These are phyloP conservation scores for Amphiprion ocellaris DNA, from an alignment of 2,113 vertebrate species.

Conservation along the genomic window DNA sequence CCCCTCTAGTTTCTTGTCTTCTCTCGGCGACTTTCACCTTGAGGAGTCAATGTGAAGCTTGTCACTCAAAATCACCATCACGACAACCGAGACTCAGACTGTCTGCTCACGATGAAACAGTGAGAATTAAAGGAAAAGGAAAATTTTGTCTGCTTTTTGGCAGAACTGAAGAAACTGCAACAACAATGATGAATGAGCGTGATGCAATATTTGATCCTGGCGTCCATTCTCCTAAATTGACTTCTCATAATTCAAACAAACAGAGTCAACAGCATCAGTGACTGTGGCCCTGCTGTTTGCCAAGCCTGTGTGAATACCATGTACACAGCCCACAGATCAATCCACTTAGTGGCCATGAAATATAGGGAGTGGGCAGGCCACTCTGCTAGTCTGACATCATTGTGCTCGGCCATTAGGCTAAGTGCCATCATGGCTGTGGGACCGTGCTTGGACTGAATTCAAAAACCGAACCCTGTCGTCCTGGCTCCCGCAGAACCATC, in stretches of 20 bases:
- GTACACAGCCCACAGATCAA: slow-evolving; percentile 75
- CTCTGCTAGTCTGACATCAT: slow-evolving; percentile 83
- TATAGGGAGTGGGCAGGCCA: slow-evolving; percentile 73
- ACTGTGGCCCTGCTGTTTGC: slow-evolving; percentile 27
- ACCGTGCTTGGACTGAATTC: slow-evolving; percentile 45
- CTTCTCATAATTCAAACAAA: slow-evolving; percentile 20
- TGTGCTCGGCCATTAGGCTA: slow-evolving; percentile 77
- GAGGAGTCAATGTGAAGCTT: slow-evolving; percentile 50
- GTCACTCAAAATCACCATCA: slow-evolving; percentile 65
- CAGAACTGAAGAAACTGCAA: too few species aligned
- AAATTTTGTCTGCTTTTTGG: background rate
- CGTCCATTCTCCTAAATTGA: slow-evolving; percentile 13
- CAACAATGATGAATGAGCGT: too few species aligned
- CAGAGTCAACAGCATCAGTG: slow-evolving; percentile 21
- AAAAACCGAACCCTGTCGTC: slow-evolving; percentile 25
- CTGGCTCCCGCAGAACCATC: slow-evolving; percentile 41
- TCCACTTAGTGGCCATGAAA: slow-evolving; percentile 80
- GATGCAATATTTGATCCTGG: slow-evolving; percentile 9
- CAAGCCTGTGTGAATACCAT: slow-evolving; percentile 63
- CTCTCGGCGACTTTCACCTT: slow-evolving; percentile 49
- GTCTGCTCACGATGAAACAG: background rate
- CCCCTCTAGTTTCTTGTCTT: slow-evolving; percentile 20
- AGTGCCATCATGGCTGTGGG: slow-evolving; percentile 72
- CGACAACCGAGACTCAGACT: background rate
- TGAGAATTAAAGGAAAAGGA: background rate